Evolutionary conservation across 2,888 invertebrate species (phyloP), one percentile per base, ranked within the genome.

Genomic region (Acanthococcus lagerstroemiae): DNA sequence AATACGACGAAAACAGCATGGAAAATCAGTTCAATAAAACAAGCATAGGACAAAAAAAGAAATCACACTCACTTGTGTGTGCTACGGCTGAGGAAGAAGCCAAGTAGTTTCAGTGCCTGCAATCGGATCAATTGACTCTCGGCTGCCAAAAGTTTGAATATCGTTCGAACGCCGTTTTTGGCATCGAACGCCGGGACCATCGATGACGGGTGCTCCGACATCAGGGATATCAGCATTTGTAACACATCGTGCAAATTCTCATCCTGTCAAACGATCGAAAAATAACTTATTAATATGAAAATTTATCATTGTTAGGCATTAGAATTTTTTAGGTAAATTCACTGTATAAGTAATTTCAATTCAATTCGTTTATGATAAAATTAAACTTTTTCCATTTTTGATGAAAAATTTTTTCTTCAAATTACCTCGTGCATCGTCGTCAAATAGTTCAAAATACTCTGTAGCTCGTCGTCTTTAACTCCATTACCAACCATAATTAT

Each of bases 121-220:
- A 99, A 82, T 71, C 97, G 83, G 73, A 99, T 95, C 70, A 94
- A 80, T 79, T 97, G 97, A 79, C 93, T 95, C 74, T 94, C 92
- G 4, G 96, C 95, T 12, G 94, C 90, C 68, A 99, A 80, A 67
- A 99, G 81, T 77, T 99, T 99, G 81, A 97, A 99, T 73, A 99
- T 92, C 66, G 94, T 91, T 74, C 95, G 83, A 65, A 97, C 90
- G 68, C 97, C 99, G 73, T 92, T 90, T 73, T 97, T 99, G 69
- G 89, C 87, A 79, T 99, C 97, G 78, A 99, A 99, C 65, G 95
- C 95, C 45, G 99, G 99, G 72, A 99, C 96, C 93, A 97, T 94
- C 2, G 95, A 95, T 71, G 95, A 90, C 1, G 99, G 99, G 77
- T 97, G 95, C 77, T 99, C 97, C 7, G 95, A 91, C 91, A 99